phyloP scores from a whole-genome alignment of 1,140 invertebrate genomes.

The Apis dorsata region DNA sequence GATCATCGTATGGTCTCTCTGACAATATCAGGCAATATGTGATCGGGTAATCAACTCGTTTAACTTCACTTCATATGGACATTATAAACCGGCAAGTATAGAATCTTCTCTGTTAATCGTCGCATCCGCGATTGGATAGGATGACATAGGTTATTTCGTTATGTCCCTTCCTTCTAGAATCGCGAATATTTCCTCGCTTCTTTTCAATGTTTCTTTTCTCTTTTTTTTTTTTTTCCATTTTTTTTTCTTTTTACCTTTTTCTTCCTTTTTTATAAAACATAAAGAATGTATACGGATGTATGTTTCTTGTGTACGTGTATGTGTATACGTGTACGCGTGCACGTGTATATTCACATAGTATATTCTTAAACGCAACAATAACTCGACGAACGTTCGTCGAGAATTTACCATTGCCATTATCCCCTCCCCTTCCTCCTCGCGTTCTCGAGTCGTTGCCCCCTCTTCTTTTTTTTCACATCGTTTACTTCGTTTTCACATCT shows the following conservation, averaged over 20 bases:
- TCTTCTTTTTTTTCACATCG: background rate
- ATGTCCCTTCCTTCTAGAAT: background rate
- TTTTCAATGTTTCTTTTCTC: background rate
- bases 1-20: conserved; percentile 1
- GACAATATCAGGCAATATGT: background rate
- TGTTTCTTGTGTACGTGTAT: background rate
- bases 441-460: conserved; percentile 12
- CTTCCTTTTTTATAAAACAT: conserved; percentile 51
- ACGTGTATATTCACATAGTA: conserved; percentile 20
- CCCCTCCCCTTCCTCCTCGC: too few relatives aligned
- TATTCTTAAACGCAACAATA: conserved; percentile 23
- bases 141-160: conserved; percentile 23
- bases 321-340: conserved; percentile 17
- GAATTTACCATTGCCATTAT: conserved; percentile 15
- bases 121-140: conserved; percentile 4
- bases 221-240: background rate
- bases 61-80: conserved; percentile 17
- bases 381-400: conserved; percentile 25
- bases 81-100: conserved; percentile 50
- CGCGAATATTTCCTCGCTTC: background rate
- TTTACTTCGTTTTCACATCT: too few relatives aligned
- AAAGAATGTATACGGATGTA: conserved; percentile 54
- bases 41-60: background rate
- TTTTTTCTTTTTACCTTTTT: background rate
- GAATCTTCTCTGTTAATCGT: conserved; percentile 19